Conservation (phyloP, 2,113 vertebrate genomes). For the Pseudois nayaur region DNA sequence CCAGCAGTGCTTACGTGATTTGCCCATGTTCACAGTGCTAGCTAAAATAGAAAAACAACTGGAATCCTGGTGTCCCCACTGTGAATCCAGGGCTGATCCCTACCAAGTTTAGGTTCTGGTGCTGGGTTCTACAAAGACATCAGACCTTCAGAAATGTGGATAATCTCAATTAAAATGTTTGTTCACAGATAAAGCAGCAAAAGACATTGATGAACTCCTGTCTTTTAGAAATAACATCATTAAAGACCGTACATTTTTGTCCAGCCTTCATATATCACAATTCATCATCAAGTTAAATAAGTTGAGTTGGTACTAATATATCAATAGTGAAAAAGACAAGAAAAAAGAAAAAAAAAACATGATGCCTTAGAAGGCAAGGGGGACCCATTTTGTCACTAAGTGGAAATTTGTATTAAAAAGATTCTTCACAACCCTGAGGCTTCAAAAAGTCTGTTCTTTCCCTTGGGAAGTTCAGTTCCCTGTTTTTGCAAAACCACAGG, state of each 20-base stretch:
- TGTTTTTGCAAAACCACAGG: background rate
- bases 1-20: accelerated
- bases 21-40: background rate
- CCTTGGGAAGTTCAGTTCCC: background rate
- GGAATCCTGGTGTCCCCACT: background rate
- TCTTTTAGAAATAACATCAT: background rate
- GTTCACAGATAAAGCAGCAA: background rate
- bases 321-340: background rate
- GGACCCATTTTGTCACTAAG: accelerated
- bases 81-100: background rate
- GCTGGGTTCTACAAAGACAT: background rate
- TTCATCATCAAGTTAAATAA: background rate
- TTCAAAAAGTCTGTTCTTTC: background rate
- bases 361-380: no score
- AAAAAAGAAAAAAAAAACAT: background rate
- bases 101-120: background rate
- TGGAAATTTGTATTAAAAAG: background rate
- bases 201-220: background rate
- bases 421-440: background rate
- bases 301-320: no score
- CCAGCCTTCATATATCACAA: no score
- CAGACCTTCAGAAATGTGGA: background rate
- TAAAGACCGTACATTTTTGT: accelerated
- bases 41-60: background rate
- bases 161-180: background rate